Base-by-base conservation (phyloP, 1,140 invertebrate genomes). In the Drosophila gunungcola region DNA sequence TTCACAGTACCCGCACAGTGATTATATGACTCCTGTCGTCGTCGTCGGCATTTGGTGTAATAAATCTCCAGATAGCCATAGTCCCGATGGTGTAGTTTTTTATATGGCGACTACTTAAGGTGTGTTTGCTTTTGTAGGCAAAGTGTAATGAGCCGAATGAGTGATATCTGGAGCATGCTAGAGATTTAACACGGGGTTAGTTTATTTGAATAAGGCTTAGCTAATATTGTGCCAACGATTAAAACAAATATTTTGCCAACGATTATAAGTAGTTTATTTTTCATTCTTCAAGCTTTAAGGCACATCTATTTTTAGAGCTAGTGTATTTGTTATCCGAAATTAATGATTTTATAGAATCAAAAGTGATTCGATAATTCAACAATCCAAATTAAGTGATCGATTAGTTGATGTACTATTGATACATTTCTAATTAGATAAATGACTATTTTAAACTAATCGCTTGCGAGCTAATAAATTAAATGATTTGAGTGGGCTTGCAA, bases 21-120 rank as follows among this genome's bases (percentile, higher is more conserved):
- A 69, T 39, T 80, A 79, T 78, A 75, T 43, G 42, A 38, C 38
- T 16, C 36, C 11, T 32, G 38, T 32, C 10, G 21, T 39, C 27
- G 36, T 34, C 9, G 46, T 49, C 58, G 49, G 53, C 53, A 27
- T 69, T 58, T 46, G 54, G 62, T 78, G 45, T 62, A 60, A 83
- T 83, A 72, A 83, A 84, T 79, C 61, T 12, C 16, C 43, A 84
- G 80, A 83, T 83, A 62, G 81, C 75, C 61, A 83, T 83, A 62
- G 81, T 69, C 61, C 36, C 52, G 16, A 53, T 27, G 39, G 45
- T 21, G 63, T 41, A 58, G 16, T 34, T 43, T 25, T 65, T 67
- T 68, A 60, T 78, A 61, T 60, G 62, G 55, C 43, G 21, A 53
- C 68, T 73, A 62, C 72, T 73, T 74, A 53, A 16, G 39, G 41